Conservation (phyloP, 35 echinoderm and acorn worm genomes). For the Chiridota heheva region DNA sequence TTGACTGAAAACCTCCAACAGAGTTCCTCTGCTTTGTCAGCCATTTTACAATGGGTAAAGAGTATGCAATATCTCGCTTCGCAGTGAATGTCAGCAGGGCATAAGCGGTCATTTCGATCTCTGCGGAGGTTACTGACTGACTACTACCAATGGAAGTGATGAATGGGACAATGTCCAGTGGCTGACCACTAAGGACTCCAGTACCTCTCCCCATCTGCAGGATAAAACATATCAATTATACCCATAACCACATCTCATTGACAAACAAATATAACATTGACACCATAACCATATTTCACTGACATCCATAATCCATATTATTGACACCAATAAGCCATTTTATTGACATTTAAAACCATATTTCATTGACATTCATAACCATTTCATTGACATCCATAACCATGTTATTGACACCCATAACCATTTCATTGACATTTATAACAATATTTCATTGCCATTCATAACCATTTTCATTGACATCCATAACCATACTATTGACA, state of each 20-base stretch:
- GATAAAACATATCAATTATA: neutral
- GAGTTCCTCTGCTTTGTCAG: conserved; percentile 92
- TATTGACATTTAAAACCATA: too few species aligned
- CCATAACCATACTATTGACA: too few species aligned
- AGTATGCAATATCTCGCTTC: conserved; percentile 84
- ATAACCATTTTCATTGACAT: too few species aligned
- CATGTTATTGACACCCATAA: too few species aligned
- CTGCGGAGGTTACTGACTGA: conserved; percentile 86
- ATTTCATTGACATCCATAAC: too few species aligned
- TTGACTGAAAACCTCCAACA: conserved; percentile 90
- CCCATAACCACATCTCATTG: neutral
- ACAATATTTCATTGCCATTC: too few species aligned
- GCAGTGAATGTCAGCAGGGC: conserved; percentile 84
- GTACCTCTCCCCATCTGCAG: conserved; percentile 75
- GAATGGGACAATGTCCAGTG: conserved; percentile 81
- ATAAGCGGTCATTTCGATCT: conserved; percentile 98
- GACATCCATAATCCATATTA: too few species aligned
- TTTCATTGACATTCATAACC: too few species aligned
- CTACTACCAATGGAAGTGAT: conserved; percentile 64
- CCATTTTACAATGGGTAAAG: conserved; percentile 96
- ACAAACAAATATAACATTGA: neutral
- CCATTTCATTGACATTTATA: too few species aligned
- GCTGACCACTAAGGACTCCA: conserved; percentile 84
- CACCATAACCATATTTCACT: too few species aligned
- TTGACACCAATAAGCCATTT: too few species aligned